A percentile compares a stretch with the other conserved stretches of the same genome.
Evolutionary conservation across 2,888 invertebrate genomes (phyloP).

Genomic region (Augiades crinisus): DNA sequence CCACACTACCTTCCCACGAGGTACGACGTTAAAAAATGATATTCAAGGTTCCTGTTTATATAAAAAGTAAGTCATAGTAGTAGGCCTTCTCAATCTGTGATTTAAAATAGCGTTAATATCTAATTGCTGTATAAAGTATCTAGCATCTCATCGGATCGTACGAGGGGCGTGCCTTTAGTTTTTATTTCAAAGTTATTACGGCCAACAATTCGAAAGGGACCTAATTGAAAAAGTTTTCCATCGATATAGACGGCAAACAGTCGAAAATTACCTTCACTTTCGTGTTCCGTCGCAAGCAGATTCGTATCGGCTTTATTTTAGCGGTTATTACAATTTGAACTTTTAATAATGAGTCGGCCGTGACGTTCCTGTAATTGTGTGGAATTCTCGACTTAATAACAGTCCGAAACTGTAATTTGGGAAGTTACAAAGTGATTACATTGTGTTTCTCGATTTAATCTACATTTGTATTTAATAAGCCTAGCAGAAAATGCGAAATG

Average conservation of each 20-base stretch:
- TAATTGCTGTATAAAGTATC: conserved; percentile 30
- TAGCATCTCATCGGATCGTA: neutral
- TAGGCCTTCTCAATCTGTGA: too few species aligned
- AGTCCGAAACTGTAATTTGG: conserved; percentile 49
- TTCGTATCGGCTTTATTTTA: conserved; percentile 64
- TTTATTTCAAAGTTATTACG: conserved; percentile 51
- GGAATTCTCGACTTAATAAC: conserved; percentile 42
- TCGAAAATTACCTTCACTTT: conserved; percentile 67
- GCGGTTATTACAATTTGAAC: conserved; percentile 69
- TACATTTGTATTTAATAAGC: conserved; percentile 29
- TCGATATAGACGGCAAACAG: conserved; percentile 61
- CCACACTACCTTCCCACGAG: too few species aligned
- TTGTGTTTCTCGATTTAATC: conserved; percentile 26
- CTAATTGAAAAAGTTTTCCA: conserved; percentile 78
- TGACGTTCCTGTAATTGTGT: conserved; percentile 47
- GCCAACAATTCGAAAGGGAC: conserved; percentile 38
- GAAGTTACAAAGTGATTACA: conserved; percentile 58
- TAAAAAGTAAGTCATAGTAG: too few species aligned
- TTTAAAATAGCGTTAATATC: conserved; percentile 44
- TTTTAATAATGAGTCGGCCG: conserved; percentile 64
- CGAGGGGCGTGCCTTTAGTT: neutral
- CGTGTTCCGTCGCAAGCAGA: conserved; percentile 57
- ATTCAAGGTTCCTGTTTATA: too few species aligned
- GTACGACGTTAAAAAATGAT: too few species aligned
- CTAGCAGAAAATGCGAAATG: conserved; percentile 13